These are phyloP conservation scores for Pelodytes ibericus DNA, from an alignment of 2,797 vertebrate genomes.

Conservation along the genomic window DNA sequence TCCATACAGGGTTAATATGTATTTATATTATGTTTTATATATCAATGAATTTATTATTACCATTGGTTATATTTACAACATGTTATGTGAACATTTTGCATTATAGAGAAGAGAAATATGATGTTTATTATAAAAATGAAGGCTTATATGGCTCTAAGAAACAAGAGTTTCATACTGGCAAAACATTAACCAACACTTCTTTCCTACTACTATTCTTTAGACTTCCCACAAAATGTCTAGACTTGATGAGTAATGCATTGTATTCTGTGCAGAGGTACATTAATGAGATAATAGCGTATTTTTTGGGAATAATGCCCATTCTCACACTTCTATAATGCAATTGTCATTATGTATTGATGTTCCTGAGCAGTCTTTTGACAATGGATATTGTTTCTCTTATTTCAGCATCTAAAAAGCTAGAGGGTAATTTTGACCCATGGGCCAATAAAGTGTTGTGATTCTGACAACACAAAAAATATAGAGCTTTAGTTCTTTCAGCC, in stretches of 20 bases:
- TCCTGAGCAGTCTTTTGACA: constrained; percentile 49
- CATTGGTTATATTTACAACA: too few relatives aligned
- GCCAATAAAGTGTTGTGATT: constrained; percentile 51
- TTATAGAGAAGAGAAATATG: constrained; percentile 7
- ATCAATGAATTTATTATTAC: too few relatives aligned
- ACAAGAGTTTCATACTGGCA: constrained; percentile 26
- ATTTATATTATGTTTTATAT: too few relatives aligned
- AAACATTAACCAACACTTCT: constrained; percentile 35
- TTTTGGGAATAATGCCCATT: constrained; percentile 52
- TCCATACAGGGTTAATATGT: too few relatives aligned
- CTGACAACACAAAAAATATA: constrained; percentile 55
- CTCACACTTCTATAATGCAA: constrained; percentile 54
- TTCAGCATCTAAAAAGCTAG: constrained; percentile 51
- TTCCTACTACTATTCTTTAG: constrained; percentile 24
- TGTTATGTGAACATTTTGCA: background rate
- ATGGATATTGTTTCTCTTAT: constrained; percentile 48
- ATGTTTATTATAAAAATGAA: constrained; percentile 18
- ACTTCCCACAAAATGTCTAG: constrained; percentile 47
- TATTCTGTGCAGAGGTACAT: constrained; percentile 36
- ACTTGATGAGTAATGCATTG: constrained; percentile 52
- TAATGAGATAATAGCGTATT: constrained; percentile 51
- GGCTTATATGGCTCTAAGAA: constrained; percentile 20
- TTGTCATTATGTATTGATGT: constrained; percentile 56
- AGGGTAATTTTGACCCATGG: constrained; percentile 52
- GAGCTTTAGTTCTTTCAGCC: constrained; percentile 50